Percentiles rank a stretch among this genome's conserved stretches.
phyloP scores from a whole-genome alignment of 2,113 vertebrate species.

The Carollia perspicillata region DNA sequence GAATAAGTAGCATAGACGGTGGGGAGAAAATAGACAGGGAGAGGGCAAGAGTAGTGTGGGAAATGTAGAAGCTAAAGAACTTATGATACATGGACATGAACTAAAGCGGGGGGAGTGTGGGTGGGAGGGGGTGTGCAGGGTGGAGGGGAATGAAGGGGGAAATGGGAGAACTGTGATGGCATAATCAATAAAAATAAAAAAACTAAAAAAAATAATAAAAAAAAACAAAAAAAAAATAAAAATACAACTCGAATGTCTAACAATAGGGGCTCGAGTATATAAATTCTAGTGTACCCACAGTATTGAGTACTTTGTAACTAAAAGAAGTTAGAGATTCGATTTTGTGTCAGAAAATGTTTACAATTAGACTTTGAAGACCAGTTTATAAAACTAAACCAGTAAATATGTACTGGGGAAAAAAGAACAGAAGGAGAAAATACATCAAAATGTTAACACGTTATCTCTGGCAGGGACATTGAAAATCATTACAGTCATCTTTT shows the following conservation, averaged over 20 bases:
- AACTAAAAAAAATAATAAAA: too few relatives aligned
- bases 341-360: constrained; percentile 8
- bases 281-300: constrained; percentile 7
- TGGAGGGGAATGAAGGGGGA: too few relatives aligned
- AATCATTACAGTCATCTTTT: not conserved
- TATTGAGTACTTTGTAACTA: not conserved
- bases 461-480: not conserved
- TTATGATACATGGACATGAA: too few relatives aligned
- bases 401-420: not conserved
- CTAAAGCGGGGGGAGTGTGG: too few relatives aligned
- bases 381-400: constrained; percentile 33
- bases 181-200: too few relatives aligned
- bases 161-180: too few relatives aligned
- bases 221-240: too few relatives aligned
- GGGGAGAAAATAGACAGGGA: too few relatives aligned
- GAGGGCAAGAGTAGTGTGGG: too few relatives aligned
- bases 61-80: too few relatives aligned
- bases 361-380: not conserved
- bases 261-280: not conserved
- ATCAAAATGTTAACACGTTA: not conserved
- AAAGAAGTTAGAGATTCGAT: constrained; percentile 25
- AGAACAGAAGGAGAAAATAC: not conserved
- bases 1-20: too few relatives aligned
- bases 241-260: not conserved
- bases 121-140: too few relatives aligned